Evolutionary conservation across 1,140 invertebrate genomes (phyloP), one percentile per base, ranked within the genome.

Genomic region (Drosophila truncata): DNA sequence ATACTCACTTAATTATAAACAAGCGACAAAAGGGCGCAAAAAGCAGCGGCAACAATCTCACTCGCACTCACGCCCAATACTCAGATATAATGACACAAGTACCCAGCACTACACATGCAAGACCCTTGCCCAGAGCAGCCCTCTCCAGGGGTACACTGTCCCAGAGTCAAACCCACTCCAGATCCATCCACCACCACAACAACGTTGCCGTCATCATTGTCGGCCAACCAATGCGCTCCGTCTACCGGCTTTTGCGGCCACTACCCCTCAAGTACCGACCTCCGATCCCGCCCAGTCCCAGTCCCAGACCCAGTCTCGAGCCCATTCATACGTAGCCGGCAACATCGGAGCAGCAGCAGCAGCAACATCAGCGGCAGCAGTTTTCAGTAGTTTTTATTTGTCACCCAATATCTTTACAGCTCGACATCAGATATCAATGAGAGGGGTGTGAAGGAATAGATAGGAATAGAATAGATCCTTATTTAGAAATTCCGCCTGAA

Each of bases 381-480:
- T 88, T 87, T 91, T 85, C 88, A 82, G 90, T 91, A 91, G 90
- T 91, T 83, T 91, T 91, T 91, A 91, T 83, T 91, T 91, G 90
- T 91, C 90, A 91, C 90, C 85, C 91, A 91, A 91, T 91, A 91
- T 91, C 85, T 82, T 80, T 78, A 84, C 82, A 90, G 82, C 80
- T 84, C 76, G 84, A 91, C 82, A 91, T 79, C 86, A 91, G 86
- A 91, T 87, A 91, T 60, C 67, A 60, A 41, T 23, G 42, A 31
- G 33, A 33, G 42, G 52, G 52, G 29, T 31, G 18, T 25, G 37
- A 60, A 35, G 23, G n/a, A n/a, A n/a, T n/a, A n/a, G n/a, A n/a
- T n/a, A n/a, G n/a, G n/a, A n/a, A n/a, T n/a, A n/a, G n/a, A n/a
- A n/a, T n/a, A n/a, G n/a, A n/a, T n/a, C n/a, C n/a, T n/a, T n/a